Conservation (phyloP, 2,888 invertebrate species). For the Drosophila picticornis region DNA sequence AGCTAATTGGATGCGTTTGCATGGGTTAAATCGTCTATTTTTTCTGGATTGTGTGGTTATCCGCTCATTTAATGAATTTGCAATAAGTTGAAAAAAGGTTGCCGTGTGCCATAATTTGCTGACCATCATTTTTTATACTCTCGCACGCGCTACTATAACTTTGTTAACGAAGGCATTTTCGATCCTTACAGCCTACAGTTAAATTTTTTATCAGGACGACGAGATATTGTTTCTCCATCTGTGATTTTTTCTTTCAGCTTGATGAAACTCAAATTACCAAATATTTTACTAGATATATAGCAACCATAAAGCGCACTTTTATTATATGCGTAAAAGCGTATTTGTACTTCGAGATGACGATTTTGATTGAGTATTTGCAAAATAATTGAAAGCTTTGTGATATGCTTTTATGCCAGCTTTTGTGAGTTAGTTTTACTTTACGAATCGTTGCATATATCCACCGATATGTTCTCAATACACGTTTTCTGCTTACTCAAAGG, state of each 20-base stretch:
- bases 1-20: slow-evolving; percentile 31
- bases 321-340: background rate
- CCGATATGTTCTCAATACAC: slow-evolving; percentile 10
- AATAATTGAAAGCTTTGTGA: slow-evolving; percentile 14
- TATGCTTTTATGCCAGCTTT: slow-evolving; percentile 29
- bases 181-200: background rate
- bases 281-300: background rate
- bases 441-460: slow-evolving; percentile 37
- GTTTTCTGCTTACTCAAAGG: slow-evolving; percentile 53
- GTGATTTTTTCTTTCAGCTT: background rate
- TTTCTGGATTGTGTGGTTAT: slow-evolving; percentile 27
- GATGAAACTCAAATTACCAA: background rate
- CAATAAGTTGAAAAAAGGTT: slow-evolving; percentile 44
- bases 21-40: background rate
- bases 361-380: slow-evolving; percentile 13
- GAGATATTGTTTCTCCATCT: background rate
- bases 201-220: background rate
- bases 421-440: slow-evolving; percentile 30
- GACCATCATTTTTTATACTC: background rate
- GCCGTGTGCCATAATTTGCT: slow-evolving; percentile 47
- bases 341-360: background rate
- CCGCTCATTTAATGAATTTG: slow-evolving; percentile 40
- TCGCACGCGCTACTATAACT: background rate
- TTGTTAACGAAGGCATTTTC: background rate
- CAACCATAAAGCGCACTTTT: background rate